Percentiles rank a stretch among this genome's conserved stretches.
Evolutionary conservation across 2,888 invertebrate genomes (phyloP).

Genomic region (Pherbina coryleti): DNA sequence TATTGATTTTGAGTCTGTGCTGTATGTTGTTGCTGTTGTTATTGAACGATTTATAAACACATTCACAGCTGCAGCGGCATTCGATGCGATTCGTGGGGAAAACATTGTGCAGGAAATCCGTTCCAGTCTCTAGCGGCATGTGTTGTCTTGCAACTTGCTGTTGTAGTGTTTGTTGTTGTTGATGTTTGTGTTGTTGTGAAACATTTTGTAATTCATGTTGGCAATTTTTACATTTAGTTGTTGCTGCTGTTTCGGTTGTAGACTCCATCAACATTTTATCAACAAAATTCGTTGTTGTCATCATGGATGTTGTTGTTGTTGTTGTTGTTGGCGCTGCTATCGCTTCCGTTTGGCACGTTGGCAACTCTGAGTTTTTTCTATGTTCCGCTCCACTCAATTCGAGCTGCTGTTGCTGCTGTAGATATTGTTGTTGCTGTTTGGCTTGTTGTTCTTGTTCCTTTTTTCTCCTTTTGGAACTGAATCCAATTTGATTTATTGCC

Average conservation of each 20-base stretch:
- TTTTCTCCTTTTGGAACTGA: conserved; percentile 53
- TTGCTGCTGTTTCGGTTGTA: conserved; percentile 39
- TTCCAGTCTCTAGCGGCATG: not conserved
- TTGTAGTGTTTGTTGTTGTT: conserved; percentile 34
- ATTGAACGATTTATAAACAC: conserved; percentile 38
- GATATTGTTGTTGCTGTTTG: conserved; percentile 11
- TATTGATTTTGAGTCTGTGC: conserved; percentile 22
- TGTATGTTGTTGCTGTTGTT: conserved; percentile 17
- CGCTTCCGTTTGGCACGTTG: conserved; percentile 39
- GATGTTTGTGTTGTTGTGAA: conserved; percentile 20
- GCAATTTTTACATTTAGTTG: conserved; percentile 52
- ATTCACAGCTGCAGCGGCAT: conserved; percentile 50
- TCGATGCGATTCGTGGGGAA: not conserved
- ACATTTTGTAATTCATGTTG: conserved; percentile 43
- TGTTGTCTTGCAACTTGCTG: conserved; percentile 43
- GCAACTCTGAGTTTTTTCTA: conserved; percentile 45
- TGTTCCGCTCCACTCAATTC: conserved; percentile 31
- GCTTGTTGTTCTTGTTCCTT: conserved; percentile 47
- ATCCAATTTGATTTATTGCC: conserved; percentile 62
- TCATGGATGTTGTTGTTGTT: conserved; percentile 4
- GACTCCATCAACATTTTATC: conserved; percentile 40
- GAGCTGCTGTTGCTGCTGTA: conserved; percentile 1
- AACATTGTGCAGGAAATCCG: conserved; percentile 16
- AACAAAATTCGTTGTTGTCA: conserved; percentile 15
- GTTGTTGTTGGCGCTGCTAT: conserved; percentile 10